These are phyloP conservation scores for Vanessa cardui DNA, from an alignment of 2,888 invertebrate genomes.

Conservation along the genomic window DNA sequence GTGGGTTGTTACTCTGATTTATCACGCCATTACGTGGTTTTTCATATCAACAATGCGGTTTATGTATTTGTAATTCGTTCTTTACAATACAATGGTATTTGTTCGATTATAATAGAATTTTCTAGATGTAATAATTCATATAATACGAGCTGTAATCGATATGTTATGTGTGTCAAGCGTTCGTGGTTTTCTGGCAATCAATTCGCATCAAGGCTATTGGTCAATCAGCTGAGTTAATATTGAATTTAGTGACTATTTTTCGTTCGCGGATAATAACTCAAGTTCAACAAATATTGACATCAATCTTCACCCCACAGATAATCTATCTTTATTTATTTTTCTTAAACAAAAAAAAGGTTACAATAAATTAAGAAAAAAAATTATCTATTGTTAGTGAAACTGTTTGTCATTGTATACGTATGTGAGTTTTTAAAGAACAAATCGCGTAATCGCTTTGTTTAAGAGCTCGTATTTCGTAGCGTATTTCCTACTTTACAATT, in stretches of 20 bases:
- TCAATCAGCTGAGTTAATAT: slow-evolving; percentile 25
- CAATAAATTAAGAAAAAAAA: background rate
- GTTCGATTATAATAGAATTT: background rate
- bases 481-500: slow-evolving; percentile 30
- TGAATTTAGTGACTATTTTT: slow-evolving; percentile 23
- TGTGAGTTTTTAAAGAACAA: background rate
- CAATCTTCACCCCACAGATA: slow-evolving; percentile 5
- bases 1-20: slow-evolving; percentile 27
- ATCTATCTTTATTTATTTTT: background rate
- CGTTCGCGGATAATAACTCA: slow-evolving; percentile 25
- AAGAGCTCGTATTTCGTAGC: slow-evolving; percentile 17
- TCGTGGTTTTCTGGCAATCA: slow-evolving; percentile 12
- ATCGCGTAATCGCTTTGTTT: slow-evolving; percentile 12
- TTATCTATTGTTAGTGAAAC: background rate
- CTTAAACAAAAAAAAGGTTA: background rate
- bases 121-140: no score
- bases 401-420: background rate
- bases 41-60: slow-evolving; percentile 30
- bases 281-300: slow-evolving; percentile 12
- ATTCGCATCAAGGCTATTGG: slow-evolving; percentile 16
- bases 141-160: background rate
- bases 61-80: slow-evolving; percentile 18
- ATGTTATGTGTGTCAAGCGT: background rate
- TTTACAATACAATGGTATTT: background rate
- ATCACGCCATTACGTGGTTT: slow-evolving; percentile 30